A percentile compares a stretch with the other conserved stretches of the same genome.
Conservation (phyloP, 2,888 invertebrate genomes). For the Tenthredo livida region DNA sequence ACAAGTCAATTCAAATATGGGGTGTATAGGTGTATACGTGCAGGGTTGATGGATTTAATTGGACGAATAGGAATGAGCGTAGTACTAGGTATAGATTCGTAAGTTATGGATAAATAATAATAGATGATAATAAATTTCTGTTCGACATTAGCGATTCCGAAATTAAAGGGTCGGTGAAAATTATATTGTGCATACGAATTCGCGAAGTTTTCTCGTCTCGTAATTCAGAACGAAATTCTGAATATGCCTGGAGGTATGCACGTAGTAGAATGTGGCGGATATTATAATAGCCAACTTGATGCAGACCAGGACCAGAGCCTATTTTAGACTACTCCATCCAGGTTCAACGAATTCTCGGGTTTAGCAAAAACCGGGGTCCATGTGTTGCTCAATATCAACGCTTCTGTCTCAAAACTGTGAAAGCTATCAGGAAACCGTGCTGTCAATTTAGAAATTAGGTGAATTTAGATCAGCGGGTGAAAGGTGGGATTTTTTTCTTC, state of each 20-base stretch:
- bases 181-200: too few relatives aligned
- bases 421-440: neutral
- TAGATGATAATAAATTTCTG: too few relatives aligned
- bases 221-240: neutral
- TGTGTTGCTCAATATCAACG: too few relatives aligned
- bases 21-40: too few relatives aligned
- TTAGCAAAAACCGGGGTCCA: neutral
- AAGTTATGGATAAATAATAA: too few relatives aligned
- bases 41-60: neutral
- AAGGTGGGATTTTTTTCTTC: too few relatives aligned
- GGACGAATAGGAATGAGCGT: neutral
- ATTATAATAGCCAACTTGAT: neutral
- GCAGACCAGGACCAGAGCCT: neutral
- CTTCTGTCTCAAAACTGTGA: neutral
- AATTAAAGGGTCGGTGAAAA: too few relatives aligned
- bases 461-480: neutral
- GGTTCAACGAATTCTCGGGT: neutral
- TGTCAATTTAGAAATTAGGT: neutral
- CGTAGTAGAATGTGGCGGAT: neutral
- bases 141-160: too few relatives aligned
- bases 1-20: neutral
- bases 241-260: neutral
- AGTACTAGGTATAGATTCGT: too few relatives aligned
- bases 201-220: too few relatives aligned
- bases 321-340: neutral